Base-by-base conservation (phyloP, 2,888 invertebrate genomes). In the Caenorhabditis sp. region DNA sequence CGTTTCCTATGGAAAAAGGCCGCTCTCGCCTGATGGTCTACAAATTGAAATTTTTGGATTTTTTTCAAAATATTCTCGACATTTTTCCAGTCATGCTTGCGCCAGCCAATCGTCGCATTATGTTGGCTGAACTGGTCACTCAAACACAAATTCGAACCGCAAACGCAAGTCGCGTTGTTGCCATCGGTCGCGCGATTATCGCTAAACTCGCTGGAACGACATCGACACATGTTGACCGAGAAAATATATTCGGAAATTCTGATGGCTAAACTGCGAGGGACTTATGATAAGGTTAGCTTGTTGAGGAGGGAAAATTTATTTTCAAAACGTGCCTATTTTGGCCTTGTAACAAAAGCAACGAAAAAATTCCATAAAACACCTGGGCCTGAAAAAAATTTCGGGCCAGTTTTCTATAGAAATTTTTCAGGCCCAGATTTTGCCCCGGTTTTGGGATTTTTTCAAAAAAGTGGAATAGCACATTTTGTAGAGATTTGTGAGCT, bases 41-140 rank as follows among this genome's bases (percentile, higher is more conserved):
- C 5, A 10, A 31, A 10, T 31, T 49, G 49, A 14, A 17, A 66
- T 55, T 55, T 19, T 55, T 21, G 8, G 54, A 27, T 8, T 23
- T 31, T 27, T 31, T 57, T 57, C 8, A 24, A 36, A 19, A 60
- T 60, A 19, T 12, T 14, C 17, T 49, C 10, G 12, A 36, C 6
- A 60, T 49, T 17, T 50, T 67, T 79, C 54, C 57, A 79, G 77
- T 68, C 72, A 14, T 76, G 66, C n/a, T 43, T 31, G 4, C 58
- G 73, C 5, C 76, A 76, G 43, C 85, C 87, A 8, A 83, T 87
- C 69, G 84, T 85, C n/a, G 85, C 83, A 0, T 64, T 87, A 10
- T 87, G 85, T 57, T 84, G 85, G 86, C 76, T 86, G 31, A 84
- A 84, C 58, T 86, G 86, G 86, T 72, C 77, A 21, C 75, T 87